Conservation (phyloP, 2,113 vertebrate species). For the Garra rufa region DNA sequence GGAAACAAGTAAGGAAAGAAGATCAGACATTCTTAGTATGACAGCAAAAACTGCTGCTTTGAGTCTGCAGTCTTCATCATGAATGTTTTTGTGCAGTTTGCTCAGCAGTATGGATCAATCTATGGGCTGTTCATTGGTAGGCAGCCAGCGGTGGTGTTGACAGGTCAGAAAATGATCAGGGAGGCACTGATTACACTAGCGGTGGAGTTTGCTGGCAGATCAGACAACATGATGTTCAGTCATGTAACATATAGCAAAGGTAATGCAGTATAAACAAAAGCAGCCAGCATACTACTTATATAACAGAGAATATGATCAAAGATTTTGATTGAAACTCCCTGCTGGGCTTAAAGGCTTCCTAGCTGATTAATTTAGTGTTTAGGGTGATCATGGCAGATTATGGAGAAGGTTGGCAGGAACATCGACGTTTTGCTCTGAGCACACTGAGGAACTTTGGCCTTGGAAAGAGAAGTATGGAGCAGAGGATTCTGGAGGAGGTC, state of each 20-base stretch:
- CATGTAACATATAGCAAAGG: constrained; percentile 31
- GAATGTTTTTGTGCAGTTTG: constrained; percentile 18
- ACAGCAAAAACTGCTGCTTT: background rate
- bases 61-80: background rate
- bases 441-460: constrained; percentile 76
- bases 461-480: constrained; percentile 78
- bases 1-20: background rate
- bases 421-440: constrained; percentile 68
- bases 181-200: constrained; percentile 44
- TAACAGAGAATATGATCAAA: background rate
- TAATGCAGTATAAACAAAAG: background rate
- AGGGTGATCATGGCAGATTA: constrained; percentile 65
- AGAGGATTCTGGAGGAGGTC: constrained; percentile 70
- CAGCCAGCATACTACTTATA: background rate
- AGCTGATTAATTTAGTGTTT: background rate
- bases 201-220: constrained; percentile 49
- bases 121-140: constrained; percentile 48
- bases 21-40: background rate
- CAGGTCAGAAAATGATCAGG: constrained; percentile 54
- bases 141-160: constrained; percentile 45
- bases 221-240: constrained; percentile 25
- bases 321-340: background rate
- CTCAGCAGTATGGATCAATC: constrained; percentile 46
- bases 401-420: constrained; percentile 64
- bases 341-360: background rate